phyloP scores from a whole-genome alignment of 2,113 vertebrate species.

The Psittacula cyanocephala region DNA sequence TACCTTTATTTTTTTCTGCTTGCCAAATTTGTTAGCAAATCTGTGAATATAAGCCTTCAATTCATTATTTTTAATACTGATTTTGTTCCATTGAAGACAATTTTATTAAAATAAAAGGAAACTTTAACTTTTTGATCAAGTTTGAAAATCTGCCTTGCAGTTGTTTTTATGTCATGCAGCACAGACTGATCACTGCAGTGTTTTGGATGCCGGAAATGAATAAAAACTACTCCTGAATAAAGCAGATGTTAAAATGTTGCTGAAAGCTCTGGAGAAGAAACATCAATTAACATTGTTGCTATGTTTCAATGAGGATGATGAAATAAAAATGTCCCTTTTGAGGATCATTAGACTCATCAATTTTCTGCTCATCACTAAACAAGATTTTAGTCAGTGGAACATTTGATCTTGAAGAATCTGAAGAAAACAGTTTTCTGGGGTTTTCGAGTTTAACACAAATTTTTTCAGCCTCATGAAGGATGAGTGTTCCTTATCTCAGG shows the following conservation, averaged over 20 bases:
- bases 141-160: not conserved
- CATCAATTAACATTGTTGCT: not conserved
- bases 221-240: not conserved
- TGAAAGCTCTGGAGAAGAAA: not conserved
- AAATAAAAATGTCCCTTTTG: not conserved
- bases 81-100: not conserved
- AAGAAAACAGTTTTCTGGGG: not conserved
- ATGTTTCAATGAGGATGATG: not conserved
- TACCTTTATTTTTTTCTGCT: not conserved
- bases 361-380: not conserved
- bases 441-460: not conserved
- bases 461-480: not conserved
- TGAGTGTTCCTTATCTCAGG: not conserved
- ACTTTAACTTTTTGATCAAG: not conserved
- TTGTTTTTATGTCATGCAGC: not conserved
- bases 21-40: not conserved
- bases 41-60: not conserved
- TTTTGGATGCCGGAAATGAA: not conserved
- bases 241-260: slow-evolving; percentile 16
- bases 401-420: not conserved
- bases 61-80: not conserved
- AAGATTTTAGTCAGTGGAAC: not conserved
- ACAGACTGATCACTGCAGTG: not conserved
- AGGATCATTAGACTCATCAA: not conserved
- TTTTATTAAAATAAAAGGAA: not conserved